A percentile compares a stretch with the other conserved stretches of the same genome.
Evolutionary conservation across 2,888 invertebrate genomes (phyloP).

Genomic region (Serripes groenlandicus): DNA sequence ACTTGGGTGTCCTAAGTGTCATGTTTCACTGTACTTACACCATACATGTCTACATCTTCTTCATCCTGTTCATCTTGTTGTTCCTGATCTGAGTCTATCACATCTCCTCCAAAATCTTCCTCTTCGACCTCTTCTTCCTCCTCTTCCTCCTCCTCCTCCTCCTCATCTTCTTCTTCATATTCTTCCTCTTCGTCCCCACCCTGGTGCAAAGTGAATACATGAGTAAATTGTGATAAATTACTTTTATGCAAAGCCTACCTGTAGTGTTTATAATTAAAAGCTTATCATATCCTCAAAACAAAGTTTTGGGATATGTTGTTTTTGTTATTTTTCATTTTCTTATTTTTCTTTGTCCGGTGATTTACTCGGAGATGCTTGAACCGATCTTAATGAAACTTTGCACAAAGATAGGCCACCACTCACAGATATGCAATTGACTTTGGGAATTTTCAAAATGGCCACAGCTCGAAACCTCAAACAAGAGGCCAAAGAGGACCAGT

Average conservation of each 20-base stretch:
- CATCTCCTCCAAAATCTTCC: slow-evolving; percentile 65
- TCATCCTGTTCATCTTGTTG: slow-evolving; percentile 67
- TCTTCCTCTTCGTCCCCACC: slow-evolving; percentile 56
- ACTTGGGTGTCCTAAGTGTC: too few relatives aligned
- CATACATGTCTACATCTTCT: slow-evolving; percentile 28
- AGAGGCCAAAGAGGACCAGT: too few relatives aligned
- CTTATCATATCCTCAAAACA: too few relatives aligned
- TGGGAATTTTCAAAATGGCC: too few relatives aligned
- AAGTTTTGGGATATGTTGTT: background rate
- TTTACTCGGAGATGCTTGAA: too few relatives aligned
- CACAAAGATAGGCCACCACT: too few relatives aligned
- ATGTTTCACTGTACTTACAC: slow-evolving; percentile 17
- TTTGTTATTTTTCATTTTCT: background rate
- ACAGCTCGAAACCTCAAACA: too few relatives aligned
- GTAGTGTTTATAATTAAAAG: too few relatives aligned
- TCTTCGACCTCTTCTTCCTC: slow-evolving; percentile 52
- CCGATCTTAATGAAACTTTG: too few relatives aligned
- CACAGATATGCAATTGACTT: too few relatives aligned
- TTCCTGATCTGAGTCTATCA: slow-evolving; percentile 88
- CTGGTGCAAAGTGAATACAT: background rate
- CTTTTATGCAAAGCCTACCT: too few relatives aligned
- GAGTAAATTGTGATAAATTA: too few relatives aligned
- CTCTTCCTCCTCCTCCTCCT: slow-evolving; percentile 55
- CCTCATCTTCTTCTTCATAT: slow-evolving; percentile 75
- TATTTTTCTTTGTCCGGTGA: background rate